phyloP scores from a whole-genome alignment of 2,888 invertebrate genomes.

The Eupithecia subfuscata region DNA sequence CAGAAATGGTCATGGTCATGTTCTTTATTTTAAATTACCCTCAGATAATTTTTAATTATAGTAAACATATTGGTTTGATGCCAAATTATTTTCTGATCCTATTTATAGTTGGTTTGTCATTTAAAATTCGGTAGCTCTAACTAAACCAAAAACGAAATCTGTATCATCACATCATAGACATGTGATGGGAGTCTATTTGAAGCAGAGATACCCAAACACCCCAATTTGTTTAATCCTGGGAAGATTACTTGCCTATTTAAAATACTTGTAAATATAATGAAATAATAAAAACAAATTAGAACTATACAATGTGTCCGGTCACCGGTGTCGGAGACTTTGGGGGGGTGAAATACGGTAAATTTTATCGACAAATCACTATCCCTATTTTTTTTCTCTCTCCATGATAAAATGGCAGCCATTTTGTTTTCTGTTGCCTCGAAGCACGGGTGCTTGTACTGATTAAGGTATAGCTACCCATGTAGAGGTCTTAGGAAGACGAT shows the following conservation, averaged over 20 bases:
- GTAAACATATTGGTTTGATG: not conserved
- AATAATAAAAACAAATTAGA: too few relatives aligned
- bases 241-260: not conserved
- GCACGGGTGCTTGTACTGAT: too few relatives aligned
- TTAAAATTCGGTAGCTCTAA: not conserved
- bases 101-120: not conserved
- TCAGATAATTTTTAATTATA: not conserved
- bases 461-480: too few relatives aligned
- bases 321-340: too few relatives aligned
- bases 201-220: not conserved
- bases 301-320: too few relatives aligned
- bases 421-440: too few relatives aligned
- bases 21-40: not conserved
- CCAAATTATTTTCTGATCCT: not conserved
- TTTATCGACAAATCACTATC: too few relatives aligned
- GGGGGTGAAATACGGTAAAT: too few relatives aligned
- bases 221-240: not conserved
- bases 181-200: not conserved
- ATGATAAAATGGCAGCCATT: too few relatives aligned
- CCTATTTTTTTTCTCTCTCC: too few relatives aligned
- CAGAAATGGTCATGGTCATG: not conserved
- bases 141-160: not conserved
- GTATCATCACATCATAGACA: not conserved
- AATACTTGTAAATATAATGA: not conserved
- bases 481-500: too few relatives aligned